Evolutionary conservation across 2,113 vertebrate genomes (phyloP).

Genomic region (Pitta sordida): DNA sequence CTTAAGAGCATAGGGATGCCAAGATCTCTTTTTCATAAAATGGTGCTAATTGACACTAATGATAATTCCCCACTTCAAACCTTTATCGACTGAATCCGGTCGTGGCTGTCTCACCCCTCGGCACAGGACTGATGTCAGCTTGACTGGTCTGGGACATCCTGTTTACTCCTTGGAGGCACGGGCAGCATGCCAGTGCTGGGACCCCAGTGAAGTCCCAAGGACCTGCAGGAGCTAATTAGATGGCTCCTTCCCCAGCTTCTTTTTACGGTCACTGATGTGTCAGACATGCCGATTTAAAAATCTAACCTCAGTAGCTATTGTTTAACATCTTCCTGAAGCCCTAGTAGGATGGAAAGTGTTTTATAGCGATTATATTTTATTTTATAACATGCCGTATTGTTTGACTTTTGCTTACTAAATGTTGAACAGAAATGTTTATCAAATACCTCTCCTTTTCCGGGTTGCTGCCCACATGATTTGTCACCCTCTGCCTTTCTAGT

Average conservation of each 20-base stretch:
- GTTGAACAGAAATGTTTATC: background rate
- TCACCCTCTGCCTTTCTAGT: background rate
- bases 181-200: background rate
- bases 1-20: background rate
- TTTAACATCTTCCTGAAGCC: conserved; percentile 26
- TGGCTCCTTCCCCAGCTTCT: background rate
- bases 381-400: background rate
- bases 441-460: background rate
- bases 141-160: conserved; percentile 20
- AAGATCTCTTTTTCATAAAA: background rate
- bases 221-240: conserved; percentile 2
- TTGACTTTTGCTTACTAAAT: conserved; percentile 8
- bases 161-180: conserved; percentile 9
- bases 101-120: background rate
- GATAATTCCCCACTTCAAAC: background rate
- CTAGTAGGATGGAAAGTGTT: background rate
- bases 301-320: background rate
- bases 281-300: background rate
- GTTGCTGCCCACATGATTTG: background rate
- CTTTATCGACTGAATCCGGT: background rate
- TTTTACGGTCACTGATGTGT: background rate
- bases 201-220: conserved; percentile 21
- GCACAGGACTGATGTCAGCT: conserved; percentile 31
- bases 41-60: conserved; percentile 18
- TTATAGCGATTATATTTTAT: background rate